These are phyloP conservation scores for Bujurquina vittata DNA, from an alignment of 2,113 vertebrate genomes.

Conservation along the genomic window DNA sequence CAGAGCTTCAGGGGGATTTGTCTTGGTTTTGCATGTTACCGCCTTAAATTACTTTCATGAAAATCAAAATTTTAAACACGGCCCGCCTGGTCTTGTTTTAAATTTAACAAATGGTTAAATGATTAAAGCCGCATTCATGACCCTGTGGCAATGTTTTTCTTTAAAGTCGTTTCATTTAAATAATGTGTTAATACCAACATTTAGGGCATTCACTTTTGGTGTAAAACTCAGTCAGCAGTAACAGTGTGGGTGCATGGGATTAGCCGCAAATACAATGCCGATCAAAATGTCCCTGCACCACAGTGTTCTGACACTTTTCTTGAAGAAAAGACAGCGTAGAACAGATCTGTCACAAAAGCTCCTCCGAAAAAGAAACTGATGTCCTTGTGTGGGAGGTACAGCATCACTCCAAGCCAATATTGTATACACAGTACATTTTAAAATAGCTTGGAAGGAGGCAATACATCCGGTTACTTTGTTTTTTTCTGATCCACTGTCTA, in stretches of 20 bases:
- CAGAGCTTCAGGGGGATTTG: conserved; percentile 25
- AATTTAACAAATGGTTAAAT: not conserved
- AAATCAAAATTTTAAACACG: conserved; percentile 6
- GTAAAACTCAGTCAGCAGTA: conserved; percentile 9
- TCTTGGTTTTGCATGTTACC: conserved; percentile 26
- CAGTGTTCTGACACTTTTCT: conserved; percentile 31
- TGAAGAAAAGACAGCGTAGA: conserved; percentile 17
- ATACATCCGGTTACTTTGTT: not conserved
- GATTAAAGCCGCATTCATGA: not conserved
- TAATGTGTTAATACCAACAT: conserved; percentile 2
- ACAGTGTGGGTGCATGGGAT: conserved; percentile 39
- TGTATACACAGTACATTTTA: not conserved
- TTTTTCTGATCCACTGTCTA: conserved; percentile 2
- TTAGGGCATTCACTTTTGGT: conserved; percentile 18
- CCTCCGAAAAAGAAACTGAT: conserved; percentile 10
- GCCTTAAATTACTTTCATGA: conserved; percentile 13
- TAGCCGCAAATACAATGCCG: conserved; percentile 38
- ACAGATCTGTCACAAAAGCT: conserved; percentile 38
- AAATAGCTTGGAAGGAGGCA: not conserved
- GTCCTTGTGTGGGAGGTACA: conserved; percentile 44
- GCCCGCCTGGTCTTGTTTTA: not conserved
- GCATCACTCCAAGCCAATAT: not conserved
- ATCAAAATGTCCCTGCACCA: conserved; percentile 32
- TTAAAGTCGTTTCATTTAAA: not conserved
- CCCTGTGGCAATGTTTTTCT: not conserved